A percentile compares a stretch with the other conserved stretches of the same genome.
phyloP scores from a whole-genome alignment of 2,797 vertebrate species.

The Rhabdophis nuchalis region DNA sequence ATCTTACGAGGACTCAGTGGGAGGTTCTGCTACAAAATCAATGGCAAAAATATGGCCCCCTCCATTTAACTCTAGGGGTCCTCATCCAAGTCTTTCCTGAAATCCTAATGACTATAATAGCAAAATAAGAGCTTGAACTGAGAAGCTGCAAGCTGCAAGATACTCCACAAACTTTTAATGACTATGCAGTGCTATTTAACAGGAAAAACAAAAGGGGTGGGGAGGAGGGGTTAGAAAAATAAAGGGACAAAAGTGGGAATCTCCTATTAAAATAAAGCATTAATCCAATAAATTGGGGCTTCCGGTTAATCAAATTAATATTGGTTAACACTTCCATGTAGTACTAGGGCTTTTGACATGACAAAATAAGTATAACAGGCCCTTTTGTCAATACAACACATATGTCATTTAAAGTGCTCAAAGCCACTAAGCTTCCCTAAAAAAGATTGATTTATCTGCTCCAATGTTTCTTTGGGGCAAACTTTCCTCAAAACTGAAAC shows the following conservation, averaged over 20 bases:
- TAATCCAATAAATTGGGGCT: conserved; percentile 54
- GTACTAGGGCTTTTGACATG: conserved; percentile 64
- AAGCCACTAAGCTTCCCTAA: conserved; percentile 76
- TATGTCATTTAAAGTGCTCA: conserved; percentile 66
- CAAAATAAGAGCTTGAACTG: conserved; percentile 53
- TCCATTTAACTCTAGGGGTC: conserved; percentile 38
- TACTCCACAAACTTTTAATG: conserved; percentile 47
- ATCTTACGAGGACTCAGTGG: conserved; percentile 2
- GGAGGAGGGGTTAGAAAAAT: conserved; percentile 9
- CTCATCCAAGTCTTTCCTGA: conserved; percentile 25
- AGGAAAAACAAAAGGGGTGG: not conserved
- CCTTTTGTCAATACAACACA: conserved; percentile 61
- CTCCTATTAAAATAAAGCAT: conserved; percentile 48
- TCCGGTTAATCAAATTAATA: conserved; percentile 65
- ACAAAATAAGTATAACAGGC: conserved; percentile 57
- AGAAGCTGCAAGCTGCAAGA: conserved; percentile 31
- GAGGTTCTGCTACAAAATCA: conserved; percentile 27
- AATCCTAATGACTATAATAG: conserved; percentile 42
- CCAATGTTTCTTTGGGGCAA: conserved; percentile 81
- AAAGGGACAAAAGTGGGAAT: conserved; percentile 41
- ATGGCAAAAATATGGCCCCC: not conserved
- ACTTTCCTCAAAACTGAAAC: conserved; percentile 85
- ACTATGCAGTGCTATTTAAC: conserved; percentile 8
- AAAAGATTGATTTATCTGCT: conserved; percentile 81
- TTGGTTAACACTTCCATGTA: conserved; percentile 67